A percentile compares a stretch with the other conserved stretches of the same genome.
These are phyloP conservation scores for Orthosia gracilis DNA, from an alignment of 2,888 invertebrate species.

Conservation along the genomic window DNA sequence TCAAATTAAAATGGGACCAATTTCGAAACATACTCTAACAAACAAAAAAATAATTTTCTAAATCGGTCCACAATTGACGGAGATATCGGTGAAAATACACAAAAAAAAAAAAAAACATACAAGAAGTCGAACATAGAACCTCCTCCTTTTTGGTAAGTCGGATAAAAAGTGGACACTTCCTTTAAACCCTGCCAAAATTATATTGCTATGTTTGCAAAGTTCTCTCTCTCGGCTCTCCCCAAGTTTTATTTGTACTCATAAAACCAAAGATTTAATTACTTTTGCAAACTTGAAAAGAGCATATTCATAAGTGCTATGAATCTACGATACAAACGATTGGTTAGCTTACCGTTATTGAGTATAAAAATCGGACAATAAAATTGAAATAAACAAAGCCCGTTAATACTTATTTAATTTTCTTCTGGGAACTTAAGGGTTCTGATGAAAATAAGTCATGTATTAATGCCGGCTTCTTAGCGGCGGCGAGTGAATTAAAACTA, in stretches of 20 bases:
- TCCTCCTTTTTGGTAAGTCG: too few relatives aligned
- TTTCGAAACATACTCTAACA: too few relatives aligned
- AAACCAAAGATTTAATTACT: slow-evolving; percentile 24
- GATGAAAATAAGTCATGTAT: slow-evolving; percentile 49
- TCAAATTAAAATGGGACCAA: too few relatives aligned
- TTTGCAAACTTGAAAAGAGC: slow-evolving; percentile 14
- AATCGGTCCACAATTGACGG: too few relatives aligned
- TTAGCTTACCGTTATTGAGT: neutral
- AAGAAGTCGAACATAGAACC: too few relatives aligned
- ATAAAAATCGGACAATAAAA: slow-evolving; percentile 21
- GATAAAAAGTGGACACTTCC: neutral
- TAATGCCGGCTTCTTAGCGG: slow-evolving; percentile 32
- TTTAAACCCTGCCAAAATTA: neutral
- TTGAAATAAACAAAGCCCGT: slow-evolving; percentile 13
- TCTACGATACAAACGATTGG: slow-evolving; percentile 7
- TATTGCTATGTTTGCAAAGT: neutral
- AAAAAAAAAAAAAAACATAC: too few relatives aligned
- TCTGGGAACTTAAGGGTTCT: slow-evolving; percentile 16
- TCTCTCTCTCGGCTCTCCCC: neutral
- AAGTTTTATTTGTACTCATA: slow-evolving; percentile 14
- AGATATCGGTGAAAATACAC: too few relatives aligned
- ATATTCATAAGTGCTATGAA: slow-evolving; percentile 13
- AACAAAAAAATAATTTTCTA: too few relatives aligned
- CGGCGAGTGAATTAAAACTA: slow-evolving; percentile 51
- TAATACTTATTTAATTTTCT: slow-evolving; percentile 42